These are phyloP conservation scores for Maniola jurtina DNA, from an alignment of 1,140 invertebrate genomes.

Conservation along the genomic window DNA sequence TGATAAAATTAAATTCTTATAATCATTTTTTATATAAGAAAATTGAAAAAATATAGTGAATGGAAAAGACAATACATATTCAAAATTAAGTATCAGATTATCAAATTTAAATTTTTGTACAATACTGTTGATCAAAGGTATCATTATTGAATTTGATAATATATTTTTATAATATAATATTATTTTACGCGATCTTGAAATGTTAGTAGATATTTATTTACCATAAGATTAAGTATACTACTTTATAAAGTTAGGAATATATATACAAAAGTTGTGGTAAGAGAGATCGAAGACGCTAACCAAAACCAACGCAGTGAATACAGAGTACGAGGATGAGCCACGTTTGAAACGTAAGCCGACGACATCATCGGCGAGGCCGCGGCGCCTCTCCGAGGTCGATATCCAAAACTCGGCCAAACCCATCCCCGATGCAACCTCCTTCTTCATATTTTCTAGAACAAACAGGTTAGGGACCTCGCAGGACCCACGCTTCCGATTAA, in stretches of 20 bases:
- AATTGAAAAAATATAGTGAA: too few relatives aligned
- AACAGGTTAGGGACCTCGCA: constrained; percentile 87
- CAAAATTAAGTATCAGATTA: too few relatives aligned
- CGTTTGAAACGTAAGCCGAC: constrained; percentile 71
- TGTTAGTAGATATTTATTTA: too few relatives aligned
- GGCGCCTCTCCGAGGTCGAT: constrained; percentile 94
- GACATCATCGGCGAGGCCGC: constrained; percentile 86
- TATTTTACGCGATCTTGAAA: too few relatives aligned
- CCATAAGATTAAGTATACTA: background rate
- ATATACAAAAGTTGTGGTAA: background rate
- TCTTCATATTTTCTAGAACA: constrained; percentile 96
- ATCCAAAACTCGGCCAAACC: constrained; percentile 93
- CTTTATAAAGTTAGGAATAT: background rate
- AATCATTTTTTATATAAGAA: too few relatives aligned
- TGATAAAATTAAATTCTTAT: too few relatives aligned
- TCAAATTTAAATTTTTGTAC: too few relatives aligned
- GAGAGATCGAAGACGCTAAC: constrained; percentile 43
- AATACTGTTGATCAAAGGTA: too few relatives aligned
- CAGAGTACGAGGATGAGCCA: constrained; percentile 68
- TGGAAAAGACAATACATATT: too few relatives aligned
- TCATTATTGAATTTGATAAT: too few relatives aligned
- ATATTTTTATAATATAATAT: too few relatives aligned
- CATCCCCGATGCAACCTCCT: constrained; percentile 94
- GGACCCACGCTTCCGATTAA: constrained; percentile 28
- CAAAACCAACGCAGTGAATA: constrained; percentile 63